phyloP scores from a whole-genome alignment of 2,113 vertebrate species.

The Pithys albifrons region DNA sequence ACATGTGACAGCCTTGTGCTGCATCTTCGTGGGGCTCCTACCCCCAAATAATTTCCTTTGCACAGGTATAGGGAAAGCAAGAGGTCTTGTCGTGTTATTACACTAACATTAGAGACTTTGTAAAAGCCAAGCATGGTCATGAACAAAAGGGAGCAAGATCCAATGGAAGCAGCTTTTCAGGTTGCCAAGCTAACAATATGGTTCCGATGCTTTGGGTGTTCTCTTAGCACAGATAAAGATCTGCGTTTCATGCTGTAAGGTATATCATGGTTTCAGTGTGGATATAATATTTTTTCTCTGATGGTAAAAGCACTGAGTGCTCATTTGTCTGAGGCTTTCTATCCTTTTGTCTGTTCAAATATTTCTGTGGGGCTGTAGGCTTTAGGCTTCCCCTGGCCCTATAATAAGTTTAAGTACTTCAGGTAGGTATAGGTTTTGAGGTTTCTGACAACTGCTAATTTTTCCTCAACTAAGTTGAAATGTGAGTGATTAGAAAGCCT shows the following conservation, averaged over 20 bases:
- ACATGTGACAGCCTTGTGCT: neutral
- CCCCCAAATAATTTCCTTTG: neutral
- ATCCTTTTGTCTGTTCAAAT: neutral
- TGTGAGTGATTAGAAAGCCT: neutral
- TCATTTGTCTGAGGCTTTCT: neutral
- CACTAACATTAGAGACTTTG: neutral
- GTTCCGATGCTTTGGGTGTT: neutral
- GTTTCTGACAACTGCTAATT: neutral
- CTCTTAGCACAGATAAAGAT: neutral
- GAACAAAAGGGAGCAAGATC: neutral
- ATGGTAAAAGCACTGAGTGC: neutral
- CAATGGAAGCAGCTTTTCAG: neutral
- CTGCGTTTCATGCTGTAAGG: neutral
- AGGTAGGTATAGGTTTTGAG: neutral
- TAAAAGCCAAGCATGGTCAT: neutral
- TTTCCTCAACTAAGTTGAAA: neutral
- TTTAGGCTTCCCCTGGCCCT: neutral
- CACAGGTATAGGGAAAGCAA: neutral
- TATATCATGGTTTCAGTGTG: neutral
- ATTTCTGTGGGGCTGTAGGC: neutral
- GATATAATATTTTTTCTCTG: neutral
- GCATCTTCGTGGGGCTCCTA: neutral
- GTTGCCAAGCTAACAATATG: neutral
- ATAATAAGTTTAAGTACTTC: neutral
- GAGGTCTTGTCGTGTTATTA: neutral